A percentile compares a stretch with the other conserved stretches of the same genome.
These are phyloP conservation scores for Caerostris extrusa DNA, from an alignment of 1,140 invertebrate species.

Conservation along the genomic window DNA sequence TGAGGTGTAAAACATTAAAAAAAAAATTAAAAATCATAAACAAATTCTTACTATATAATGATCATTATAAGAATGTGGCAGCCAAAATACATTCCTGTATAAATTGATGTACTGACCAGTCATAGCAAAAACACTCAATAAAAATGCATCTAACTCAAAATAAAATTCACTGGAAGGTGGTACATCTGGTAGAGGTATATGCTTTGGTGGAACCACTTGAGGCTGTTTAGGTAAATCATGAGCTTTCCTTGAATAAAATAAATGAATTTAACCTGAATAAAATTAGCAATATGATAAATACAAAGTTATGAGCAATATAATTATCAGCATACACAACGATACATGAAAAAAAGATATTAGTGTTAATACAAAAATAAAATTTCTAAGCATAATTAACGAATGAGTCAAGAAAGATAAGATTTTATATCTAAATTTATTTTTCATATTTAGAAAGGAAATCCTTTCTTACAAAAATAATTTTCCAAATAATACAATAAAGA, in stretches of 20 bases:
- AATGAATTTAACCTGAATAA: neutral
- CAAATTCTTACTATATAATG: constrained; percentile 90
- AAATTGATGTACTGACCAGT: constrained; percentile 95
- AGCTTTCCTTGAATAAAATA: constrained; percentile 37
- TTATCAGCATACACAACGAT: neutral
- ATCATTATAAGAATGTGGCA: constrained; percentile 93
- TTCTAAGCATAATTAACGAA: neutral
- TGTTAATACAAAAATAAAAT: neutral
- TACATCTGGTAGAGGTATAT: constrained; percentile 92
- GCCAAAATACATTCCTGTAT: constrained; percentile 98
- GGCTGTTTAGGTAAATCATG: constrained; percentile 59
- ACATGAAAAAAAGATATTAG: neutral
- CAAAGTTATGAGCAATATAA: neutral
- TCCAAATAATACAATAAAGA: too few relatives aligned
- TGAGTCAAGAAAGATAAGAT: neutral
- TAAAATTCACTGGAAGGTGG: constrained; percentile 90
- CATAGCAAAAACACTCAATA: constrained; percentile 87
- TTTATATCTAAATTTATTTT: neutral
- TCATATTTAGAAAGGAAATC: too few relatives aligned
- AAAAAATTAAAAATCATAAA: neutral
- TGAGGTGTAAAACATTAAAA: neutral
- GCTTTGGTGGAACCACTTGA: constrained; percentile 84
- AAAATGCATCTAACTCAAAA: constrained; percentile 91
- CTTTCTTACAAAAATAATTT: too few relatives aligned
- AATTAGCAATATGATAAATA: neutral